Evolutionary conservation across 2,113 vertebrate species (phyloP).

Genomic region (Phrynosoma blainvillii): DNA sequence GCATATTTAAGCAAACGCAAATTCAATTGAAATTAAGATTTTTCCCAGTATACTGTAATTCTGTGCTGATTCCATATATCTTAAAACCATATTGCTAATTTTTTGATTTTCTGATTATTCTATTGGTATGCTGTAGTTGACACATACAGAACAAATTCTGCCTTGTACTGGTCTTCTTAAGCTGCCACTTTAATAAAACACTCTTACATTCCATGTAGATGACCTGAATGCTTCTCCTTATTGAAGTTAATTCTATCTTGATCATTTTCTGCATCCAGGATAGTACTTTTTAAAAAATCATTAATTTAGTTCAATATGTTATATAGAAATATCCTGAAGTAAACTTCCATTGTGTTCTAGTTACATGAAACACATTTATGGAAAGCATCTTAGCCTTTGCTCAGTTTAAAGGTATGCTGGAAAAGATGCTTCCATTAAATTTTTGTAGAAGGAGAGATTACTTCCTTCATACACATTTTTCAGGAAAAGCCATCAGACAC

Average conservation of each 20-base stretch:
- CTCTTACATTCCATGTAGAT: not conserved
- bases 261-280: not conserved
- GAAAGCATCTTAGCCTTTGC: not conserved
- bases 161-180: not conserved
- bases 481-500: not conserved
- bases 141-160: not conserved
- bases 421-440: not conserved
- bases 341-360: not conserved
- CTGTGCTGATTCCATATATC: not conserved
- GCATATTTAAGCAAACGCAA: not conserved
- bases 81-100: not conserved
- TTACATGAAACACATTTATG: not conserved
- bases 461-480: not conserved
- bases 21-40: not conserved
- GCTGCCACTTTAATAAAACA: not conserved
- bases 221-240: not conserved
- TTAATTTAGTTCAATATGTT: constrained; percentile 5
- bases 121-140: not conserved
- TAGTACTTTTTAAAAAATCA: not conserved
- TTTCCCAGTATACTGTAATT: not conserved
- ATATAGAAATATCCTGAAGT: not conserved
- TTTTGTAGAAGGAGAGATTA: not conserved
- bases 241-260: not conserved
- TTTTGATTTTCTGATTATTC: not conserved
- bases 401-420: not conserved